These are phyloP conservation scores for Actinemys pallida DNA, from an alignment of 2,113 vertebrate species.

Conservation along the genomic window DNA sequence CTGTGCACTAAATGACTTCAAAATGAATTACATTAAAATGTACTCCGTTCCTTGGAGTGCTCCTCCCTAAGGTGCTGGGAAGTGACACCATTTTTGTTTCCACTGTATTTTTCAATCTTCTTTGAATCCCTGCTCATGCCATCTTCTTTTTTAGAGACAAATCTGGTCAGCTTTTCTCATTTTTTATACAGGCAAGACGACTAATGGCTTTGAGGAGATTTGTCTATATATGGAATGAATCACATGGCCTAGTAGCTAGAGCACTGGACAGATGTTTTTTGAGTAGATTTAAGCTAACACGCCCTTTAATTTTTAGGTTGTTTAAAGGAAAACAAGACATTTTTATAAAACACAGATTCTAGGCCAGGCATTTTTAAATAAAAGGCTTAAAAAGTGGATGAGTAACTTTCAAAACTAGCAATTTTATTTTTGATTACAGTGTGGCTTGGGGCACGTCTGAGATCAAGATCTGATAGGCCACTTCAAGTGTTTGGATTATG, in stretches of 20 bases:
- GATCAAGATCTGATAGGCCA: rapidly evolving
- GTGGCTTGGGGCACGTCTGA: rapidly evolving
- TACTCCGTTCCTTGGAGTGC: background rate
- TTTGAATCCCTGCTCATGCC: background rate
- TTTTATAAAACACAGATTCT: background rate
- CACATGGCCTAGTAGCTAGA: too few species aligned
- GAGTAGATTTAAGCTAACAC: background rate
- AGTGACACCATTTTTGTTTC: rapidly evolving
- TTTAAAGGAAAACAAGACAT: background rate
- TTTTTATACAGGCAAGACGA: background rate
- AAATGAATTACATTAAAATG: constrained; percentile 17
- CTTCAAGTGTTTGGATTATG: rapidly evolving
- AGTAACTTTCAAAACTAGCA: background rate
- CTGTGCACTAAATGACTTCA: background rate
- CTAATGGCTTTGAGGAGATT: background rate
- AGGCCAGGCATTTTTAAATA: background rate
- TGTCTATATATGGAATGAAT: rapidly evolving
- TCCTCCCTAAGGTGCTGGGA: background rate
- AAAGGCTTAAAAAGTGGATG: too few species aligned
- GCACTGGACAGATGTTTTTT: background rate
- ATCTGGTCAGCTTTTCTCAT: background rate
- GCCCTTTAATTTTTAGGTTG: background rate
- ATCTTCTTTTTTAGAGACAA: background rate
- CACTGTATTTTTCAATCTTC: background rate
- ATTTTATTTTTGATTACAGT: too few species aligned